Evolutionary conservation across 2,113 vertebrate genomes (phyloP), one percentile per base, ranked within the genome.

Genomic region (sheep (Ovis aries)): DNA sequence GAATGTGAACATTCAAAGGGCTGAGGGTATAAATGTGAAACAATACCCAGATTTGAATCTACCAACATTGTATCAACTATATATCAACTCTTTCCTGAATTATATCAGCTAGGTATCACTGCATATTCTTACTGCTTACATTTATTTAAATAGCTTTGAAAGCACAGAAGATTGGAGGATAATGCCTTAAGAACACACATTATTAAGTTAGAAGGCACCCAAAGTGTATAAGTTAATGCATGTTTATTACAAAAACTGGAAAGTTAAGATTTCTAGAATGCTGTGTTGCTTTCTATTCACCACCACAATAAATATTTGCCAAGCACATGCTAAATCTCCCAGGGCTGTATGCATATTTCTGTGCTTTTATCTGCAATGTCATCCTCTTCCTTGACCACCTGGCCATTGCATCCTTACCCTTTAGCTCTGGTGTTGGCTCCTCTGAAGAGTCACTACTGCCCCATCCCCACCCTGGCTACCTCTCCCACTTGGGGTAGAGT

Each of bases 131-230:
- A 53, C 21, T 83, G 29, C 33, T 40, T 62, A 16, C 23, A 27
- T 80, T 60, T 88, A 40, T 91, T 90, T 94, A 92, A 93, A 55
- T 55, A 91, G 17, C 33, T 78, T 78, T 96, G 78, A 95, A 96
- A 87, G 17, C 36, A 95, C 31, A 90, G n/a, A 90, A 36, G 50
- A 88, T 13, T 67, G 59, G 53, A 87, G 71, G n/a, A 67, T 81
- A 81, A 84, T 84, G 45, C 84, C 91, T 96, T 94, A 60, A 80
- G 74, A 83, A 81, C 25, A 64, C 48, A 92, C 40, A 96, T 40
- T 87, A 64, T 43, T 52, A 87, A 96, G 40, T 59, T 97, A 50
- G 88, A 95, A 93, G 81, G 45, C 17, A 96, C n/a, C 78, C 60
- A 62, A 92, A 92, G 77, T 88, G 27, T 50, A 13, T 74, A 94